A percentile compares a stretch with the other conserved stretches of the same genome.
Conservation (phyloP, 2,888 invertebrate genomes). For the Sycophila texana region DNA sequence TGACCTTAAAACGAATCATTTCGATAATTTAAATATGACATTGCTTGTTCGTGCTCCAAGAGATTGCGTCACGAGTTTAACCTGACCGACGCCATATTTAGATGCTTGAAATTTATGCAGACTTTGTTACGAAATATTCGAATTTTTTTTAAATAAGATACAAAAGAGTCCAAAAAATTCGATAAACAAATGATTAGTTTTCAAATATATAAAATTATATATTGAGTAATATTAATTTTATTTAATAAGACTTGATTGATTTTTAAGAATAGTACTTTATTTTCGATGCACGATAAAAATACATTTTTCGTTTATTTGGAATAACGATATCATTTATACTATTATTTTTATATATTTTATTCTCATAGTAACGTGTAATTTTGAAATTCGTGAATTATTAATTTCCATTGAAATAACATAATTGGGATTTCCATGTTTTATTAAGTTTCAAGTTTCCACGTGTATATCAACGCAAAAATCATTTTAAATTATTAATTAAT, state of each 20-base stretch:
- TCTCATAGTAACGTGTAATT: background rate
- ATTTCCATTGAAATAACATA: background rate
- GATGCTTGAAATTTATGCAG: background rate
- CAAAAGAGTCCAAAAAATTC: too few relatives aligned
- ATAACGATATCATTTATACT: too few relatives aligned
- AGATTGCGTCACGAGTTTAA: constrained; percentile 28
- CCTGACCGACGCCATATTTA: constrained; percentile 5
- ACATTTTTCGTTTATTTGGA: too few relatives aligned
- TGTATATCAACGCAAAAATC: background rate
- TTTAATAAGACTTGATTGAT: too few relatives aligned
- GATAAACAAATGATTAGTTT: background rate
- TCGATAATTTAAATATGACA: constrained; percentile 43
- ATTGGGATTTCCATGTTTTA: background rate
- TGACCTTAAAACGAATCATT: constrained; percentile 36
- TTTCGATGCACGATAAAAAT: too few relatives aligned
- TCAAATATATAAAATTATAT: too few relatives aligned
- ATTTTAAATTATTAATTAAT: constrained; percentile 2
- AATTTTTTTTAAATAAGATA: background rate
- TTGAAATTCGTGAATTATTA: background rate
- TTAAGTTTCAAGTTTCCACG: background rate
- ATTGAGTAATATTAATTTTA: too few relatives aligned
- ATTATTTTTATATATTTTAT: background rate
- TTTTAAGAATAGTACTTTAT: background rate
- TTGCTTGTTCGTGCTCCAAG: constrained; percentile 24
- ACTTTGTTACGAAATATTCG: background rate